Base-by-base conservation (phyloP, 2,113 vertebrate species). In the Nothoprocta perdicaria region DNA sequence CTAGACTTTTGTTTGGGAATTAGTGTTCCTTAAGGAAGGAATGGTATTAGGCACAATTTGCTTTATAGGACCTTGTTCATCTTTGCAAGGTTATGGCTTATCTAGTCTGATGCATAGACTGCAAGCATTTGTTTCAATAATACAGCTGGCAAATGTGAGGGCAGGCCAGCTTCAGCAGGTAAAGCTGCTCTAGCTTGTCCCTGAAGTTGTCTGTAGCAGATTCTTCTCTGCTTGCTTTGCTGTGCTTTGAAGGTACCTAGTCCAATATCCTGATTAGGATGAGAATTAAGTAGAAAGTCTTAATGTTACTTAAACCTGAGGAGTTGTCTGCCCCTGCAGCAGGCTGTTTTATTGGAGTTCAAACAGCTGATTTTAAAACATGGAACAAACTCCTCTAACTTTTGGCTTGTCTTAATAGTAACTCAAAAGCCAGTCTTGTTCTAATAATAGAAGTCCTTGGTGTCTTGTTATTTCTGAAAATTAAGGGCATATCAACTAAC, bases 41-140 rank as follows among this genome's bases (percentile, higher is more conserved):
- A 13, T 48, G 61, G 10, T 0, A 0, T 35, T 71, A 4, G 0
- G 8, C 1, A 3, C 23, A 2, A 29, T 50, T 45, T 6, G 9
- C 2, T 0, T 23, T 75, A 65, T 6, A 33, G 22, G 33, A 9
- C 27, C 52, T 52, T 58, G 22, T 46, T 86, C 6, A 14, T n/a
- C 31, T 69, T 12, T 50, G 17, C 57, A 9, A 63, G 10, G 43
- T 5, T 17, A 19, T 17, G 46, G 24, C 29, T 78, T 65, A 11
- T 84, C 80, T 14, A 61, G 55, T 43, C 10, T 43, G 9, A 10
- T 43, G 11, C 41, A 43, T 43, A 43, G 41, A 43, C 41, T 43
- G 41, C 41, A 43, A 43, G 41, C 41, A 43, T 43, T 43, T 43
- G 41, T 43, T 43, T 14, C 41, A 13, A 14, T 43, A 19, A 14